Percentiles rank a stretch among this genome's conserved stretches.
Evolutionary conservation across 2,888 invertebrate genomes (phyloP).

Genomic region (Amphipyra berbera): DNA sequence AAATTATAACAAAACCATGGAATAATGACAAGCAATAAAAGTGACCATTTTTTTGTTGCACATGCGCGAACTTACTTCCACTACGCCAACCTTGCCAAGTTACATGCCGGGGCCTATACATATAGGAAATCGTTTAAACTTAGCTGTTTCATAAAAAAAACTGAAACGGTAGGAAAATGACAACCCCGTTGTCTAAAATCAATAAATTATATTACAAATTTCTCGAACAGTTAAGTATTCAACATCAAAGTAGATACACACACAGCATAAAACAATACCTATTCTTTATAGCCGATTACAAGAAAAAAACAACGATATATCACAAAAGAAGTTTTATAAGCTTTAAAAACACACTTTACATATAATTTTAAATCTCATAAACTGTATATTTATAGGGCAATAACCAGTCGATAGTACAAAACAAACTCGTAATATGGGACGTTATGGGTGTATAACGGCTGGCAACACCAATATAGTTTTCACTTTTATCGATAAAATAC

Average conservation of each 20-base stretch:
- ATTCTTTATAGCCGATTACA: slow-evolving; percentile 33
- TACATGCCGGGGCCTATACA: no score
- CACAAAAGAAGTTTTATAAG: slow-evolving; percentile 35
- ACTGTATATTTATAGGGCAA: slow-evolving; percentile 58
- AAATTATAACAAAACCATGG: no score
- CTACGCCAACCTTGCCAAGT: no score
- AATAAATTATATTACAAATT: no score
- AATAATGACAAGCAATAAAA: no score
- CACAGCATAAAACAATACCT: slow-evolving; percentile 45
- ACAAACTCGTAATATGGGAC: slow-evolving; percentile 48
- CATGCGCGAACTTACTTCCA: no score
- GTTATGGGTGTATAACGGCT: slow-evolving; percentile 50
- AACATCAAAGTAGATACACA: slow-evolving; percentile 27
- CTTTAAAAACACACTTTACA: slow-evolving; percentile 42
- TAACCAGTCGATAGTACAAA: slow-evolving; percentile 53
- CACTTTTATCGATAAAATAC: slow-evolving; percentile 81
- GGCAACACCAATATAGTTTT: slow-evolving; percentile 72
- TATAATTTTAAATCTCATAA: slow-evolving; percentile 49
- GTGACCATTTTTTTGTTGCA: no score
- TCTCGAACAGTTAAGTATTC: slow-evolving; percentile 1
- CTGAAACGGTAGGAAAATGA: no score
- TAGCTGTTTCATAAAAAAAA: no score
- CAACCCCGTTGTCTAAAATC: no score
- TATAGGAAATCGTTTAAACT: no score
- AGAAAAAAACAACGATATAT: slow-evolving; percentile 30